Base-by-base conservation (phyloP, 2,797 vertebrate species). In the Phalanger gymnotis region DNA sequence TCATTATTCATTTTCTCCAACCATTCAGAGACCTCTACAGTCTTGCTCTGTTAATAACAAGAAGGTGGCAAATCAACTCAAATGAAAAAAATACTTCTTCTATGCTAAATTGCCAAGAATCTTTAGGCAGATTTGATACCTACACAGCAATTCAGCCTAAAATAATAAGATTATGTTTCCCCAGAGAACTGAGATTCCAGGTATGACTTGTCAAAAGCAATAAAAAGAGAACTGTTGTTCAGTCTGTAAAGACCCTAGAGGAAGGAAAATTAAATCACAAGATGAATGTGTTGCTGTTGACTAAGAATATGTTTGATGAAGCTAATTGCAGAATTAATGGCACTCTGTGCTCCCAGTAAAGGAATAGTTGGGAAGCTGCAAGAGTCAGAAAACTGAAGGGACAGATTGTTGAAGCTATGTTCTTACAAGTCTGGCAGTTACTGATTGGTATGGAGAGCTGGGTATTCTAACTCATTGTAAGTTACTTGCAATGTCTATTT, bases 221-320 rank as follows among this genome's bases (percentile, higher is more conserved):
- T 98, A 98, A 98, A 97, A 97, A 61, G 34, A 97, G 93, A 98
- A 97, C 90, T 97, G 92, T 98, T 96, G 96, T 96, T 98, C 96
- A 97, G 91, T 96, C 93, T 97, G 92, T 56, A 94, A 98, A 97
- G 95, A 96, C 96, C 97, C 96, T 93, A 95, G 89, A 97, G 96
- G 58, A 94, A 98, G 96, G 61, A 56, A 96, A 97, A 97, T 97
- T 96, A 98, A 97, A 96, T 89, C 92, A 96, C 94, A 96, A 97
- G 97, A 98, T 96, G 98, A 98, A 96, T 28, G 31, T 81, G 66
- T 66, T 97, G 93, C 55, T 97, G 58, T 97, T 96, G 95, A 93
- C 92, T 97, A 96, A 94, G 93, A 98, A 98, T 93, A 87, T 92
- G 96, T 95, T 58, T 10, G 3, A 61, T 94, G 51, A 53, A 95